Evolutionary conservation across 2,888 invertebrate species (phyloP), one percentile per base, ranked within the genome.

Genomic region (Dioctria linearis): DNA sequence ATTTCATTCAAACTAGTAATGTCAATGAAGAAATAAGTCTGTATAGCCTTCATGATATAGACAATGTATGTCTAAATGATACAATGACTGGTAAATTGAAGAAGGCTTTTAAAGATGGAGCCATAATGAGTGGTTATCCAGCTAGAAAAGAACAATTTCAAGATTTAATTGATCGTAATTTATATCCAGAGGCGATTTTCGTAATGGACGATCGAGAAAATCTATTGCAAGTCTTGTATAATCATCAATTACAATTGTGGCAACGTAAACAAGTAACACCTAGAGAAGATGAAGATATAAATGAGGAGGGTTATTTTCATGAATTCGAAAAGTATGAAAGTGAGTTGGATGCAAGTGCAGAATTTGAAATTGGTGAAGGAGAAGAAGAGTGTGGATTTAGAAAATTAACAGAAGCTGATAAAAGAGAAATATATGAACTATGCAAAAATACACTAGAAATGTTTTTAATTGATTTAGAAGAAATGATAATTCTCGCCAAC

Each of bases 101-200:
- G n/a, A 8, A 37, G 5, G 39, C 13, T 5, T 75, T 81, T n/a
- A 49, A 79, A 4, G 87, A 86, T 25, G 93, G 93, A 4, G 76
- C 39, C 85, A 88, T 93, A 59, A 85, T 93, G 57, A 92, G 93
- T 86, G 92, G 91, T 76, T 93, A 92, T 87, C 93, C 93, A 6
- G 46, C 11, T 2, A 79, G 67, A 42, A 13, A 66, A n/a, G 13
- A 80, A 5, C 79, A 91, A 89, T 85, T 86, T 91, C 87, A 88
- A 85, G 83, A 89, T 59, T 86, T 89, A 82, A 85, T 86, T 11
- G 87, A 89, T 57, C 43, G 65, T n/a, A 49, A 90, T 87, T 84
- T 88, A 85, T 85, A 90, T 85, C 91, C 91, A 0, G 90, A 90
- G 84, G 92, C 92, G 0, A 82, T 87, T 3, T 89, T 80, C 3